These are phyloP conservation scores for Lordiphosa clarofinis DNA, from an alignment of 1,140 invertebrate species.

Conservation along the genomic window DNA sequence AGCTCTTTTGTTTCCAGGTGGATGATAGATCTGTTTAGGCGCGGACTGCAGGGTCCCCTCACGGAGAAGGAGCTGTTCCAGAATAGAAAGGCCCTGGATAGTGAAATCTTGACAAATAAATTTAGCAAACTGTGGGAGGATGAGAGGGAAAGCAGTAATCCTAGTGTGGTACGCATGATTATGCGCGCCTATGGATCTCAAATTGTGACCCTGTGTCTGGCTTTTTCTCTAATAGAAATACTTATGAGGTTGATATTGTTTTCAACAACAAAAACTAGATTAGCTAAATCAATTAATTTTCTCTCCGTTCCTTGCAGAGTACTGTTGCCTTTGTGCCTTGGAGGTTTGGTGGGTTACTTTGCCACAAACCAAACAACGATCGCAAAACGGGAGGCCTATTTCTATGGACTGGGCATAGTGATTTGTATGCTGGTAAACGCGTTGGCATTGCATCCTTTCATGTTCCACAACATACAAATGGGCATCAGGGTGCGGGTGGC, in stretches of 20 bases:
- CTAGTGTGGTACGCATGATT: conserved; percentile 82
- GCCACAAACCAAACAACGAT: conserved; percentile 80
- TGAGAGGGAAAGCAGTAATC: conserved; percentile 73
- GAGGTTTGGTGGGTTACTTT: conserved; percentile 86
- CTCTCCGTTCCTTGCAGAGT: conserved; percentile 81
- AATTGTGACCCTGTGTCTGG: conserved; percentile 81
- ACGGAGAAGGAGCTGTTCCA: conserved; percentile 81
- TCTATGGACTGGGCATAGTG: conserved; percentile 86
- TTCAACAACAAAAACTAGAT: not conserved
- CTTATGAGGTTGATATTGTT: conserved; percentile 79
- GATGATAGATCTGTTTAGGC: conserved; percentile 79
- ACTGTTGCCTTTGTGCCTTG: conserved; percentile 85
- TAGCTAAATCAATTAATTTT: not conserved
- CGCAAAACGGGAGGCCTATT: conserved; percentile 81
- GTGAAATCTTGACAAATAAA: conserved; percentile 61
- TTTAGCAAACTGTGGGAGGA: conserved; percentile 68
- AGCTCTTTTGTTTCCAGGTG: conserved; percentile 61
- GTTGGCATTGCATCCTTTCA: conserved; percentile 88
- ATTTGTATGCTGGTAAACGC: conserved; percentile 83
- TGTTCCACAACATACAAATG: conserved; percentile 86
- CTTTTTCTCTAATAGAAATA: conserved; percentile 81
- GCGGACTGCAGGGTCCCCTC: conserved; percentile 79
- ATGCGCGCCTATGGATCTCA: conserved; percentile 81
- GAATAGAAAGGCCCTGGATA: conserved; percentile 61
- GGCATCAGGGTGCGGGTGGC: conserved; percentile 89